phyloP scores from a whole-genome alignment of 64 coral and sea anemone species.

The Pachyseris speciosa region DNA sequence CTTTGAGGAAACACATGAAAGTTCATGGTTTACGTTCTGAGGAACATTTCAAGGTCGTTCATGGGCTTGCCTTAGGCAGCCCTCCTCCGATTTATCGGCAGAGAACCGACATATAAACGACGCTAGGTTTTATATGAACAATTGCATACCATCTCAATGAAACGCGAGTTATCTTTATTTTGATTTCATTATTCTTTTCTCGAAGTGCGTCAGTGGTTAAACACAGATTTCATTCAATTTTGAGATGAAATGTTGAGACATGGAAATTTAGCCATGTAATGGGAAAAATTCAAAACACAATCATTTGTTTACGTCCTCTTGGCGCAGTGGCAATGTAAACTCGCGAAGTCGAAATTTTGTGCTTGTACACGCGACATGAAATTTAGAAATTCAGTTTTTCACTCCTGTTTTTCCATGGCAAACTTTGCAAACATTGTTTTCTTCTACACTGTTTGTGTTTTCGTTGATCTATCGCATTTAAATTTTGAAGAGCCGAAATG shows the following conservation, averaged over 20 bases:
- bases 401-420: too few species aligned
- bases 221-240: not conserved
- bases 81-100: not conserved
- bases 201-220: not conserved
- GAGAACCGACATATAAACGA: slow-evolving; percentile 10
- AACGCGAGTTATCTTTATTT: too few species aligned
- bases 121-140: not conserved
- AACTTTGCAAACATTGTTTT: too few species aligned
- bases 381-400: not conserved
- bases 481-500: too few species aligned
- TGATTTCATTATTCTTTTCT: too few species aligned
- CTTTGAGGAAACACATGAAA: slow-evolving; percentile 73
- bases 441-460: too few species aligned
- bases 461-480: too few species aligned
- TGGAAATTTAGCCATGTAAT: not conserved
- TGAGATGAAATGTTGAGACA: not conserved
- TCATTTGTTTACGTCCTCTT: not conserved
- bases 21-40: slow-evolving; percentile 53
- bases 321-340: not conserved
- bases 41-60: slow-evolving; percentile 57
- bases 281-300: slow-evolving; percentile 57
- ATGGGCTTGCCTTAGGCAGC: not conserved
- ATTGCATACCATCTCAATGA: too few species aligned
- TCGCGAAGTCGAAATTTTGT: not conserved
- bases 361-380: not conserved